phyloP scores from a whole-genome alignment of 2,888 invertebrate genomes.

The Drosophila phalerata region DNA sequence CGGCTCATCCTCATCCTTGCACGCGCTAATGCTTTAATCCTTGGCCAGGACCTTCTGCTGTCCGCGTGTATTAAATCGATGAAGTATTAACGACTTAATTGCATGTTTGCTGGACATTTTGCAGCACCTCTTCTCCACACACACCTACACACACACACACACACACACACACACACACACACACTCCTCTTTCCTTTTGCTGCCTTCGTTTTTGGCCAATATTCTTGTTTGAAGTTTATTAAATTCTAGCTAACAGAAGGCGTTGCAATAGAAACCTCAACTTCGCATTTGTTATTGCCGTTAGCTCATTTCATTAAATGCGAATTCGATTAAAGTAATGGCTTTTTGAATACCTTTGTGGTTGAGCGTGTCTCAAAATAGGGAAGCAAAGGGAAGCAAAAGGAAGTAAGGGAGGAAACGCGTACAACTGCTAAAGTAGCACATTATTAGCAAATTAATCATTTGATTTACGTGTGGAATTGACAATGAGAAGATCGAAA shows the following conservation, averaged over 20 bases:
- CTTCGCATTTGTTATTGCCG: conserved; percentile 12
- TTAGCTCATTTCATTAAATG: conserved; percentile 68
- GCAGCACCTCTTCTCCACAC: conserved; percentile 8
- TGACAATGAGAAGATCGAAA: background rate
- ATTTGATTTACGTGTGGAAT: conserved; percentile 17
- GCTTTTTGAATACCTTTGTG: conserved; percentile 52
- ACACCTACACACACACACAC: conserved; percentile 4
- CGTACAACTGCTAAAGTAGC: background rate
- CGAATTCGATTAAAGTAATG: conserved; percentile 77
- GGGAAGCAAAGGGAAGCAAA: background rate
- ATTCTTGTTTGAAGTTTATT: conserved; percentile 64
- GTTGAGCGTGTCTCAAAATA: background rate
- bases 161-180: background rate
- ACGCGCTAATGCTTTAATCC: conserved; percentile 84
- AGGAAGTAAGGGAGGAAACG: background rate
- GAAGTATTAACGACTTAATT: conserved; percentile 85
- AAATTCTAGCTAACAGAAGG: conserved; percentile 56
- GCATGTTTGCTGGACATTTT: conserved; percentile 84
- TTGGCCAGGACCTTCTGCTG: conserved; percentile 55
- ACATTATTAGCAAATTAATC: conserved; percentile 25
- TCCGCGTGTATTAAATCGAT: conserved; percentile 83
- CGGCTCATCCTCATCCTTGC: conserved; percentile 48
- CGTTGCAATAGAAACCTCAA: conserved; percentile 65
- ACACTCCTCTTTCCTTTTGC: background rate
- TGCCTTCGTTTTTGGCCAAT: conserved; percentile 21